These are phyloP conservation scores for Furcula furcula DNA, from an alignment of 2,888 invertebrate genomes.

Conservation along the genomic window DNA sequence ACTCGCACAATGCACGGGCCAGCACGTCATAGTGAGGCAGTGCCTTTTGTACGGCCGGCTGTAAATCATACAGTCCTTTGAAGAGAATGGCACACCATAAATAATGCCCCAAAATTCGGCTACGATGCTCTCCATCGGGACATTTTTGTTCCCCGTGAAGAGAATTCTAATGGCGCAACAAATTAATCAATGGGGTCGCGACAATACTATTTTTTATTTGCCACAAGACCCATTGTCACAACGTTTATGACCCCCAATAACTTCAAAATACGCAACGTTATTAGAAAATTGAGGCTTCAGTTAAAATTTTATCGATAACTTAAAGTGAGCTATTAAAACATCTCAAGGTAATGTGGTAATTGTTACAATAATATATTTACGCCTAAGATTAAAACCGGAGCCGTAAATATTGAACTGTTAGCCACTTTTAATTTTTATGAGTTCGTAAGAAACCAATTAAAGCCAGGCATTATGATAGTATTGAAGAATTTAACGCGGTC, in stretches of 20 bases:
- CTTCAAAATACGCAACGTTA: conserved; percentile 12
- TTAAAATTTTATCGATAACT: no score
- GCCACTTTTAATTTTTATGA: conserved; percentile 70
- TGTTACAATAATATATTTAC: conserved; percentile 56
- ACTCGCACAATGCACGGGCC: conserved; percentile 73
- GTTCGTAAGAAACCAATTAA: conserved; percentile 77
- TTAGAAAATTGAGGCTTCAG: conserved; percentile 10
- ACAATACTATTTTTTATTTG: conserved; percentile 57
- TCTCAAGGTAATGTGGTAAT: conserved; percentile 39
- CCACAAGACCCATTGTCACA: conserved; percentile 41
- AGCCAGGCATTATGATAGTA: conserved; percentile 75
- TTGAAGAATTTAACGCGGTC: conserved; percentile 77
- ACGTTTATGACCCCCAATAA: conserved; percentile 42
- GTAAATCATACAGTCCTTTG: conserved; percentile 79
- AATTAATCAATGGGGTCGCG: conserved; percentile 71
- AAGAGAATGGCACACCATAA: conserved; percentile 77
- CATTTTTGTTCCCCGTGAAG: conserved; percentile 60
- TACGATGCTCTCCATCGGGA: conserved; percentile 59
- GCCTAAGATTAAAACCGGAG: conserved; percentile 55
- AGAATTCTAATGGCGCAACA: conserved; percentile 71
- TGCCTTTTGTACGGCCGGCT: conserved; percentile 70
- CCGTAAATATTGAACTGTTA: conserved; percentile 63
- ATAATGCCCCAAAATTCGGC: conserved; percentile 70
- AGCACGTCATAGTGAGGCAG: conserved; percentile 78
- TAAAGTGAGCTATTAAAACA: conserved; percentile 4